Percentiles rank a stretch among this genome's conserved stretches.
phyloP scores from a whole-genome alignment of 2,797 vertebrate species.

The Neosilurus hyrtlii region DNA sequence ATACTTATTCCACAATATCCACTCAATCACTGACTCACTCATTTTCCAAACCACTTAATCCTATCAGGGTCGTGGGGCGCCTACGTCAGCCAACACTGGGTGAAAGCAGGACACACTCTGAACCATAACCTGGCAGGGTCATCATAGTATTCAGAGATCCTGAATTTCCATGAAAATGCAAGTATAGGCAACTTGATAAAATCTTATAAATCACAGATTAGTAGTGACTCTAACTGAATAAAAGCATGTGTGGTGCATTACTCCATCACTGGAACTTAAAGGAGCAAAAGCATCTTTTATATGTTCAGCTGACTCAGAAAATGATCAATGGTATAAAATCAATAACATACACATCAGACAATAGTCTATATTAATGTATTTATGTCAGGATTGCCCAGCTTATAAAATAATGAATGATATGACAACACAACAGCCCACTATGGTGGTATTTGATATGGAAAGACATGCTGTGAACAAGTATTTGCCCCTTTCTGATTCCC shows the following conservation, averaged over 20 bases:
- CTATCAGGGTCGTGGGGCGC: too few relatives aligned
- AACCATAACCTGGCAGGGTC: too few relatives aligned
- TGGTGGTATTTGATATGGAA: neutral
- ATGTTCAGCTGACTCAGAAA: slow-evolving; percentile 38
- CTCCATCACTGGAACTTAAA: slow-evolving; percentile 22
- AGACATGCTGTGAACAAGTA: too few relatives aligned
- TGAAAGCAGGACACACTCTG: too few relatives aligned
- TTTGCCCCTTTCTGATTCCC: too few relatives aligned
- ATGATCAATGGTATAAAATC: slow-evolving; percentile 45
- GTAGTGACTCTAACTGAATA: neutral
- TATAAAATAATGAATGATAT: neutral
- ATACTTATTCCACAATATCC: neutral
- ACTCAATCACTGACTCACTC: too few relatives aligned
- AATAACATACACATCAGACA: neutral
- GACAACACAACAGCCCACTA: neutral
- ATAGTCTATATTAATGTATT: neutral
- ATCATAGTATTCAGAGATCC: neutral
- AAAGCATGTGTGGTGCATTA: slow-evolving; percentile 24
- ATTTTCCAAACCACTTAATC: too few relatives aligned
- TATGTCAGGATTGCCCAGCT: neutral
- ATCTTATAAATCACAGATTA: neutral
- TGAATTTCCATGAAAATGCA: neutral
- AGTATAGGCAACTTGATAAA: neutral
- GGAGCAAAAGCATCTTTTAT: slow-evolving; percentile 39
- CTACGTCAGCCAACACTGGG: too few relatives aligned